Conservation (phyloP, 2,888 invertebrate species). For the Eilema sororculum region DNA sequence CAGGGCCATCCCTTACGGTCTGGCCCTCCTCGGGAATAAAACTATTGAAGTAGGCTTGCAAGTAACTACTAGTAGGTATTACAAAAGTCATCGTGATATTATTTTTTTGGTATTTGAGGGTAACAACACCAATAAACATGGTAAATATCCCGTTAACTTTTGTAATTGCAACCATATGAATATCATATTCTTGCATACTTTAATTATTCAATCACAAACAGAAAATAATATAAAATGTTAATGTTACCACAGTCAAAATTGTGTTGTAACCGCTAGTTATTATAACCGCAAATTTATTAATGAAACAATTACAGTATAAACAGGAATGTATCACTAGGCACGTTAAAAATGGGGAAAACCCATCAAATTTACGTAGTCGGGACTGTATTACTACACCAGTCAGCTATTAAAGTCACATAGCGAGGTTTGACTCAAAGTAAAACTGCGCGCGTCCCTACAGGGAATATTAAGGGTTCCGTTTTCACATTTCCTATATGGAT, state of each 20-base stretch:
- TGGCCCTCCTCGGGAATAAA: too few species aligned
- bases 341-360: not conserved
- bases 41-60: too few species aligned
- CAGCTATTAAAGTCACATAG: slow-evolving; percentile 18
- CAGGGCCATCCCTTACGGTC: too few species aligned
- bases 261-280: not conserved
- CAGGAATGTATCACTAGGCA: not conserved
- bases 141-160: too few species aligned
- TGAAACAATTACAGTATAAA: not conserved
- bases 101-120: too few species aligned
- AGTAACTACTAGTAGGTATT: too few species aligned
- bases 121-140: too few species aligned
- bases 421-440: slow-evolving; percentile 21
- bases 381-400: slow-evolving; percentile 12
- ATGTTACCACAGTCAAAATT: not conserved
- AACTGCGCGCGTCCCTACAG: slow-evolving; percentile 29
- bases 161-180: too few species aligned
- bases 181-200: not conserved
- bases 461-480: slow-evolving; percentile 42
- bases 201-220: not conserved
- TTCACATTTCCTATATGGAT: slow-evolving; percentile 35
- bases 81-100: too few species aligned
- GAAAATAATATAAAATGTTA: not conserved
- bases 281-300: not conserved
- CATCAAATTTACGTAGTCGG: slow-evolving; percentile 20